phyloP scores from a whole-genome alignment of 1,140 invertebrate genomes.

The Drosophila biarmipes region DNA sequence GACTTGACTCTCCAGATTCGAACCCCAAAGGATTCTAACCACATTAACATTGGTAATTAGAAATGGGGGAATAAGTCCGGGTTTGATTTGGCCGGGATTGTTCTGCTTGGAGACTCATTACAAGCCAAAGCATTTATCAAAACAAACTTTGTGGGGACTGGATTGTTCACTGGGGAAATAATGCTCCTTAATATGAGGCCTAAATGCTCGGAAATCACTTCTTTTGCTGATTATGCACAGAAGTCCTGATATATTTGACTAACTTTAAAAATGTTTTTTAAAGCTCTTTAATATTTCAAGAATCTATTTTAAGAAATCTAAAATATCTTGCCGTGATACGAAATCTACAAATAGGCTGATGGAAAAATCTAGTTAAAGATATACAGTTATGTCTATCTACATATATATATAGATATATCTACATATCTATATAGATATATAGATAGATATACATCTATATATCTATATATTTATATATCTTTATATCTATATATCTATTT shows the following conservation, averaged over 20 bases:
- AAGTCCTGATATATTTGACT: neutral
- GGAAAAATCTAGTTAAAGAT: too few relatives aligned
- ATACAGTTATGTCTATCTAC: too few relatives aligned
- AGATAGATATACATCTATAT: too few relatives aligned
- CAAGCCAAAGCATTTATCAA: slow-evolving; percentile 41
- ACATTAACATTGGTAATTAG: slow-evolving; percentile 77
- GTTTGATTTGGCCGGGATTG: slow-evolving; percentile 21
- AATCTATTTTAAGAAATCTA: too few relatives aligned
- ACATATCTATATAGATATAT: too few relatives aligned
- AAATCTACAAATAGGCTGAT: too few relatives aligned
- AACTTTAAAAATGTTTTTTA: too few relatives aligned
- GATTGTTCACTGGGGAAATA: slow-evolving; percentile 8
- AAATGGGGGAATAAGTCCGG: slow-evolving; percentile 28
- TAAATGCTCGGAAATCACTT: neutral
- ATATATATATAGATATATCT: too few relatives aligned
- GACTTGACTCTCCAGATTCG: slow-evolving; percentile 30
- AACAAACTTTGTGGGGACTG: slow-evolving; percentile 36
- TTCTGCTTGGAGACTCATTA: slow-evolving; percentile 31
- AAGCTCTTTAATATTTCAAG: too few relatives aligned
- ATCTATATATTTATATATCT: too few relatives aligned
- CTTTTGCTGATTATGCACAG: neutral
- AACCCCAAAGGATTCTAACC: slow-evolving; percentile 62
- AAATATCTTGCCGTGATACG: too few relatives aligned
- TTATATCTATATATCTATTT: too few relatives aligned
- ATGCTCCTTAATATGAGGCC: neutral